Conservation (phyloP, 1,140 invertebrate species). For the Alviniconcha marisindica region DNA sequence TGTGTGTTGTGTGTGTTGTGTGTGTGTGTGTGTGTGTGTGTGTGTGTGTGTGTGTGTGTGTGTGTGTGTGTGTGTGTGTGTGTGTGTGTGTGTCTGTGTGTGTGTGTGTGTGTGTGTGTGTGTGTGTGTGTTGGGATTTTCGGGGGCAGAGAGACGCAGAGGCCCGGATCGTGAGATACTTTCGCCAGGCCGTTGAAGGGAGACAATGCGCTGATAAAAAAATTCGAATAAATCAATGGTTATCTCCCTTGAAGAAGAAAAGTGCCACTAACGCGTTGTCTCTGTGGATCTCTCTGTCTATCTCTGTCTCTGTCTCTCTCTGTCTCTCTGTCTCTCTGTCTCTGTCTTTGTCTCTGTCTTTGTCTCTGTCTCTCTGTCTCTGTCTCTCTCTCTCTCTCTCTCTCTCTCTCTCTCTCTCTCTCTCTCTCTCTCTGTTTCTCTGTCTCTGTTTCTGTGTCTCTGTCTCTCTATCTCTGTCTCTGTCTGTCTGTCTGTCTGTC, state of each 20-base stretch:
- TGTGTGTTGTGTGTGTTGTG: too few relatives aligned
- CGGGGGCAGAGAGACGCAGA: neutral
- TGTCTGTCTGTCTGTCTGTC: slow-evolving; percentile 4
- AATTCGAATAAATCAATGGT: neutral
- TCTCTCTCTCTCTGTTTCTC: neutral
- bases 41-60: neutral
- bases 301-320: neutral
- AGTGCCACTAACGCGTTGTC: neutral
- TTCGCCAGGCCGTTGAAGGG: neutral
- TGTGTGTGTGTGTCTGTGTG: neutral
- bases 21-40: neutral
- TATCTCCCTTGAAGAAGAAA: neutral
- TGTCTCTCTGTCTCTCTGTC: neutral
- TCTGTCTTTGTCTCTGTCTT: neutral
- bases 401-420: neutral
- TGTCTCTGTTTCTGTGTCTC: neutral
- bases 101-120: slow-evolving; percentile 20
- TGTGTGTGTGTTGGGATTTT: neutral
- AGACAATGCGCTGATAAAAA: neutral
- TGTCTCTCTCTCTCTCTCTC: neutral
- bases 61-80: neutral
- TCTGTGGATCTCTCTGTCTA: neutral
- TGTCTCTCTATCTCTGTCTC: neutral
- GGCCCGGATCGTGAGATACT: neutral
- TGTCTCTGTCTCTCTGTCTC: neutral